These are phyloP conservation scores for Apodemia mormo DNA, from an alignment of 2,888 invertebrate genomes.

Conservation along the genomic window DNA sequence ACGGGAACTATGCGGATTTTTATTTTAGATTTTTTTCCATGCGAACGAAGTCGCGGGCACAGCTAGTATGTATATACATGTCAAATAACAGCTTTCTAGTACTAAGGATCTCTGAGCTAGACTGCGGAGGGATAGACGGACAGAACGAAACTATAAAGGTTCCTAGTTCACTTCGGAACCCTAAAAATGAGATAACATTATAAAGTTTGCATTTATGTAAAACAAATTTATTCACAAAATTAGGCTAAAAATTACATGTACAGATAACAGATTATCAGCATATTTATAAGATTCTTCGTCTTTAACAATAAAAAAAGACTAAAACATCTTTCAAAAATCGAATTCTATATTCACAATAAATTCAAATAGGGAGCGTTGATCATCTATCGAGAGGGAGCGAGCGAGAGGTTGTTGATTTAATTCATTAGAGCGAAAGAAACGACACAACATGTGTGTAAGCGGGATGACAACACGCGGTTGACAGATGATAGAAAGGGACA, in stretches of 20 bases:
- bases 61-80: too few relatives aligned
- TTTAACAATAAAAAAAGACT: background rate
- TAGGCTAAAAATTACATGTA: background rate
- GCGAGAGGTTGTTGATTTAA: constrained; percentile 80
- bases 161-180: too few relatives aligned
- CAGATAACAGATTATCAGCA: background rate
- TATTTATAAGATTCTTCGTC: background rate
- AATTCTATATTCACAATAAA: constrained; percentile 67
- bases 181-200: too few relatives aligned
- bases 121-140: too few relatives aligned
- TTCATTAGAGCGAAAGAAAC: constrained; percentile 76
- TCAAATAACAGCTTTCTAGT: too few relatives aligned
- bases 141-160: too few relatives aligned
- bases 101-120: too few relatives aligned
- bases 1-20: too few relatives aligned
- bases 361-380: constrained; percentile 65
- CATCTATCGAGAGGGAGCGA: constrained; percentile 70
- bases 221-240: background rate
- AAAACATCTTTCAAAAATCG: constrained; percentile 42
- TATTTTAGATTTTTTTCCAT: too few relatives aligned
- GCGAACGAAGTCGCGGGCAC: too few relatives aligned
- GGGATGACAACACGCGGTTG: constrained; percentile 42
- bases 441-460: constrained; percentile 54
- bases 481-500: constrained; percentile 51
- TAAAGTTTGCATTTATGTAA: too few relatives aligned